Evolutionary conservation across 1,140 invertebrate genomes (phyloP).

Genomic region (Eubasilissa regina): DNA sequence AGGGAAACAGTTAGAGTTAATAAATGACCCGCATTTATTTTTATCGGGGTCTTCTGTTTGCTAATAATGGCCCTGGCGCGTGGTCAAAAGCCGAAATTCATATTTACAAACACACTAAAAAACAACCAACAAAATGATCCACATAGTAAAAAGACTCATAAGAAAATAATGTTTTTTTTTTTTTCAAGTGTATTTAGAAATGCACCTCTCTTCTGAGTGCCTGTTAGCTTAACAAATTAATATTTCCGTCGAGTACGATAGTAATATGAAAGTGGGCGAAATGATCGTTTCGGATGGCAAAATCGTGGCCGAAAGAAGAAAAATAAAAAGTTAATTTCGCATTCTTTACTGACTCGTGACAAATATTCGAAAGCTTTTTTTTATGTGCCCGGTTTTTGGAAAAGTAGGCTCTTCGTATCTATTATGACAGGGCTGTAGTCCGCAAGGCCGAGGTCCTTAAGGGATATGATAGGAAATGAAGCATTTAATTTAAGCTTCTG

Average conservation of each 20-base stretch:
- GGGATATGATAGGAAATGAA: conserved; percentile 30
- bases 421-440: conserved; percentile 18
- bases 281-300: no score
- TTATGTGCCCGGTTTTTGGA: background rate
- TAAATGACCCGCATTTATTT: conserved; percentile 36
- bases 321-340: no score
- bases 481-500: conserved; percentile 9
- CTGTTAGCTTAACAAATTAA: no score
- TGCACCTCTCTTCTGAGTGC: no score
- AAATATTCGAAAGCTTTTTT: background rate
- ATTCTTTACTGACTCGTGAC: background rate
- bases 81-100: conserved; percentile 16
- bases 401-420: background rate
- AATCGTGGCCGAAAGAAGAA: no score
- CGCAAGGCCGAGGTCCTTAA: conserved; percentile 5
- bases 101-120: no score
- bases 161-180: no score
- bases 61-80: conserved; percentile 25
- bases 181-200: no score
- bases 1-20: conserved; percentile 40
- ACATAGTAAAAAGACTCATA: no score
- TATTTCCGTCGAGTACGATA: no score
- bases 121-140: no score
- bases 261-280: no score
- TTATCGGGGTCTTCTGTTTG: conserved; percentile 31